phyloP scores from a whole-genome alignment of 1,140 invertebrate species.

The Gonioctena quinquepunctata region DNA sequence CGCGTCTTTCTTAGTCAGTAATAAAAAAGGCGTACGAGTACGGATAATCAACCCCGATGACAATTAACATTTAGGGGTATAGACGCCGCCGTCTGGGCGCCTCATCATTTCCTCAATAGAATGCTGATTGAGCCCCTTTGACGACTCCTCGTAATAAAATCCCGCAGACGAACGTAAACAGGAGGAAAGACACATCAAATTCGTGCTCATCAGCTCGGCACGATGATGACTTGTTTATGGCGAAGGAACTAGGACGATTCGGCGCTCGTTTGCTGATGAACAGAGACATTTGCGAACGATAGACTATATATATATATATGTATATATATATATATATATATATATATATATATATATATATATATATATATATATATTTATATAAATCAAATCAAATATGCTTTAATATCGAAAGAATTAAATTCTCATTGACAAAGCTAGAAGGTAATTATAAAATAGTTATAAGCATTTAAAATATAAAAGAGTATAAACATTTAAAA shows the following conservation, averaged over 20 bases:
- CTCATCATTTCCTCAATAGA: not conserved
- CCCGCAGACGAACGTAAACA: not conserved
- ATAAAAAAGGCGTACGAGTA: not conserved
- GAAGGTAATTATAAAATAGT: too few species aligned
- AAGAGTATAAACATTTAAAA: too few species aligned
- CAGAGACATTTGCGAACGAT: too few species aligned
- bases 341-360: too few species aligned
- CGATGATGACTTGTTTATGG: constrained; percentile 1
- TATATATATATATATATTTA: too few species aligned
- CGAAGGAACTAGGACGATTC: not conserved
- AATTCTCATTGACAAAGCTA: too few species aligned
- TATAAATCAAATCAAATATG: too few species aligned
- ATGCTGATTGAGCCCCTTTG: constrained; percentile 10
- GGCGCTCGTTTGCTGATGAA: not conserved
- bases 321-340: too few species aligned
- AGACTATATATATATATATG: too few species aligned
- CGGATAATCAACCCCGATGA: not conserved
- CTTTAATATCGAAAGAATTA: too few species aligned
- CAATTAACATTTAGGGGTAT: not conserved
- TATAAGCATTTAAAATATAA: too few species aligned
- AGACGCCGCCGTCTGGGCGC: not conserved
- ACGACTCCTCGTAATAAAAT: constrained; percentile 7
- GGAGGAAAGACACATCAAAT: not conserved
- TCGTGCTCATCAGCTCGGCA: not conserved
- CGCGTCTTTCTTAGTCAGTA: too few species aligned